A percentile compares a stretch with the other conserved stretches of the same genome.
These are phyloP conservation scores for Luscinia luscinia DNA, from an alignment of 2,797 vertebrate species.

Conservation along the genomic window DNA sequence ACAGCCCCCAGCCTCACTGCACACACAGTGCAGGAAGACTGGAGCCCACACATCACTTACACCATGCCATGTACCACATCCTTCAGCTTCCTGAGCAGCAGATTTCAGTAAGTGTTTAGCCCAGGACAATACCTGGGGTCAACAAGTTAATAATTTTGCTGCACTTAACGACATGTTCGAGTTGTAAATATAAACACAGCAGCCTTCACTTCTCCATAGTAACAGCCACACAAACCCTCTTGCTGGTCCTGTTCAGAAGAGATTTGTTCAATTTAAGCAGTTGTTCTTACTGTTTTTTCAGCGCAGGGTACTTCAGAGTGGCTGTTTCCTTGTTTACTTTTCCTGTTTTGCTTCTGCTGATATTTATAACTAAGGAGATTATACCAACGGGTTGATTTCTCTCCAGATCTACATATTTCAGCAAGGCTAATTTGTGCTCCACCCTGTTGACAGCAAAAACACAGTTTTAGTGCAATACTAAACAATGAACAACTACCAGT, in stretches of 20 bases:
- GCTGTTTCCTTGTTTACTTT: slow-evolving; percentile 66
- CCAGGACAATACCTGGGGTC: not conserved
- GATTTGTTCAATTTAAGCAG: not conserved
- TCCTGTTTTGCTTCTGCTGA: slow-evolving; percentile 81
- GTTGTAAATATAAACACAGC: not conserved
- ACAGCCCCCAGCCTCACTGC: not conserved
- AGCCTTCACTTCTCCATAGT: not conserved
- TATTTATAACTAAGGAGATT: slow-evolving; percentile 90
- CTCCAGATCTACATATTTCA: slow-evolving; percentile 85
- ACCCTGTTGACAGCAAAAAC: slow-evolving; percentile 77
- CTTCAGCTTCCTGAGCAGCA: not conserved
- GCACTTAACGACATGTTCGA: not conserved
- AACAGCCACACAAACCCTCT: not conserved
- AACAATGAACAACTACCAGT: not conserved
- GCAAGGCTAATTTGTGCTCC: slow-evolving; percentile 96
- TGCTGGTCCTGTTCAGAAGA: not conserved
- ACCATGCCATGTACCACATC: not conserved
- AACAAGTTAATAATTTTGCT: not conserved
- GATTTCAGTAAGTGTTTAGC: not conserved
- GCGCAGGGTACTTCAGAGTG: slow-evolving; percentile 53
- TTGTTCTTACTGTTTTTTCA: slow-evolving; percentile 72
- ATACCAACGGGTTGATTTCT: slow-evolving; percentile 89
- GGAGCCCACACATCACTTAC: not conserved
- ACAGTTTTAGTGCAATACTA: not conserved
- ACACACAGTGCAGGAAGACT: not conserved